phyloP scores from a whole-genome alignment of 1,140 invertebrate species.

The Goniozus legneri region DNA sequence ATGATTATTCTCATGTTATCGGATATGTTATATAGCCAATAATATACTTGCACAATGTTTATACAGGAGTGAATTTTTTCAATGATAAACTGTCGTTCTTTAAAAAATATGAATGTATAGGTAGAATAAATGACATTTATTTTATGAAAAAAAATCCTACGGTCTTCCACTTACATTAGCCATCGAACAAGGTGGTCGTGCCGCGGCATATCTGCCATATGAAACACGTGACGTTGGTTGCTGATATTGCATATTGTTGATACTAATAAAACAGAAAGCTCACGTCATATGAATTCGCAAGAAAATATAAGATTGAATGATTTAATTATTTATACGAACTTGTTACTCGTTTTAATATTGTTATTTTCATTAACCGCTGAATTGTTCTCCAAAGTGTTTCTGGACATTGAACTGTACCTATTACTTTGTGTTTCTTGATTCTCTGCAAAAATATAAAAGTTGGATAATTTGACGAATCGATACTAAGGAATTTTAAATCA shows the following conservation, averaged over 20 bases:
- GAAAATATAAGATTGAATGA: not conserved
- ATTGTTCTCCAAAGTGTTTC: slow-evolving; percentile 20
- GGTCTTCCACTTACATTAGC: slow-evolving; percentile 55
- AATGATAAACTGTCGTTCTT: too few relatives aligned
- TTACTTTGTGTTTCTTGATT: slow-evolving; percentile 32
- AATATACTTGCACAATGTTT: too few relatives aligned
- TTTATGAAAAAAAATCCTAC: too few relatives aligned
- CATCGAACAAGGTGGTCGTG: slow-evolving; percentile 63
- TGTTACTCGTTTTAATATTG: too few relatives aligned
- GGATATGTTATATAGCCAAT: too few relatives aligned
- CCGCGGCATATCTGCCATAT: slow-evolving; percentile 61
- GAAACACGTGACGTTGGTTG: slow-evolving; percentile 33
- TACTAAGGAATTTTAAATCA: too few relatives aligned
- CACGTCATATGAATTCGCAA: not conserved
- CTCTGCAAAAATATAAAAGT: slow-evolving; percentile 27
- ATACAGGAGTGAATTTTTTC: too few relatives aligned
- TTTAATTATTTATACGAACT: too few relatives aligned
- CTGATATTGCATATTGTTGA: slow-evolving; percentile 31
- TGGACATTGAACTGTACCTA: slow-evolving; percentile 35
- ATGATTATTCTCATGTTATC: too few relatives aligned
- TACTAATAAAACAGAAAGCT: slow-evolving; percentile 25
- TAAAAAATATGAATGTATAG: too few relatives aligned
- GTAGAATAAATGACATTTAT: too few relatives aligned
- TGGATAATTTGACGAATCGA: too few relatives aligned
- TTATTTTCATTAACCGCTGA: slow-evolving; percentile 25